Conservation (phyloP, 2,888 invertebrate genomes). For the Hirtodrosophila confusa region DNA sequence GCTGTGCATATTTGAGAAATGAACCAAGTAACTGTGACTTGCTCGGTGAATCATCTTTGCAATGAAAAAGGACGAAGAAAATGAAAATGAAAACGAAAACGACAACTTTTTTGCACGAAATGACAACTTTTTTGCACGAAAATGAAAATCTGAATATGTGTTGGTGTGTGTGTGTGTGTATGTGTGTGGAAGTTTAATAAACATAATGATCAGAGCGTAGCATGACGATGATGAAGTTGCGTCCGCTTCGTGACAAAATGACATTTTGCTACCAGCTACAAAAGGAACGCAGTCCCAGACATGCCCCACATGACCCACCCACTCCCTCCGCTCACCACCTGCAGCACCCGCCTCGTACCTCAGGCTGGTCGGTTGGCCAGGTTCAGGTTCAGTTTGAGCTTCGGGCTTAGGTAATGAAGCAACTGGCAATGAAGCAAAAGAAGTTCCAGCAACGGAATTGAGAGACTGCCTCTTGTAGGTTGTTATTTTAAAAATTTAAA, state of each 20-base stretch:
- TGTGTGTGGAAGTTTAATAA: constrained; percentile 70
- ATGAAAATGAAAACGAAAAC: constrained; percentile 29
- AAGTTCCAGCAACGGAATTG: constrained; percentile 29
- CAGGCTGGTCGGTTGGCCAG: constrained; percentile 31
- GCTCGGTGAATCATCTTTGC: constrained; percentile 31
- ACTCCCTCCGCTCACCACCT: not conserved
- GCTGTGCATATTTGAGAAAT: constrained; percentile 13
- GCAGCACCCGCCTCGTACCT: constrained; percentile 1
- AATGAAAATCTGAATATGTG: constrained; percentile 58
- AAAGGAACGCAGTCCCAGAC: constrained; percentile 27
- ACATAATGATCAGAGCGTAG: constrained; percentile 53
- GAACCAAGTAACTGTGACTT: constrained; percentile 42
- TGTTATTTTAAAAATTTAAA: constrained; percentile 79
- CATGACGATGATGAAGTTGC: constrained; percentile 55
- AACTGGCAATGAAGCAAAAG: constrained; percentile 54
- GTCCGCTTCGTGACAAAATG: constrained; percentile 76
- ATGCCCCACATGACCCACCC: constrained; percentile 13
- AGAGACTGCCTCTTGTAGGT: constrained; percentile 37
- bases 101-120: constrained; percentile 35
- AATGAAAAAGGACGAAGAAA: constrained; percentile 16
- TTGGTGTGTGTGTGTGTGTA: constrained; percentile 7
- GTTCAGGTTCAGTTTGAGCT: constrained; percentile 31
- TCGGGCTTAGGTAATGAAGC: constrained; percentile 62
- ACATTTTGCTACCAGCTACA: constrained; percentile 63
- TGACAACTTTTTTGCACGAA: constrained; percentile 44